phyloP scores from a whole-genome alignment of 2,113 vertebrate genomes.

The Macroglossus sobrinus region DNA sequence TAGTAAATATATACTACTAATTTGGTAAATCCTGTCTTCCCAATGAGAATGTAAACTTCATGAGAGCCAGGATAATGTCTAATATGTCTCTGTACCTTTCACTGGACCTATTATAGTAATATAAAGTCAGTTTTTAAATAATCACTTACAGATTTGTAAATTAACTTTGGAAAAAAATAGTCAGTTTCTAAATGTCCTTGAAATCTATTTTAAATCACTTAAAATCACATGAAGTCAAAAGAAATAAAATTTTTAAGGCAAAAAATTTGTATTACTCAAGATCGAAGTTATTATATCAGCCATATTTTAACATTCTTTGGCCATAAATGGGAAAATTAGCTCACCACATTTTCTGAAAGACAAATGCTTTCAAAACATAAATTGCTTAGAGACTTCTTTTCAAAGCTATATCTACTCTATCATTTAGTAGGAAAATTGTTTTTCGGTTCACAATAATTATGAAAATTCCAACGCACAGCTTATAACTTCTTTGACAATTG shows the following conservation, averaged over 20 bases:
- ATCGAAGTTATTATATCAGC: neutral
- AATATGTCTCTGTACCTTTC: neutral
- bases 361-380: neutral
- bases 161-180: neutral
- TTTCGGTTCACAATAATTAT: neutral
- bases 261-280: neutral
- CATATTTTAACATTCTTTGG: conserved; percentile 1
- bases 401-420: neutral
- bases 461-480: neutral
- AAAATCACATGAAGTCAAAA: neutral
- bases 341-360: neutral
- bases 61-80: neutral
- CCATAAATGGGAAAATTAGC: neutral
- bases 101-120: neutral
- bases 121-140: neutral
- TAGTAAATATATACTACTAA: neutral
- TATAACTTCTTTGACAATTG: conserved; percentile 18
- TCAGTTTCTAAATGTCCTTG: neutral
- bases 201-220: neutral
- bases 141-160: neutral
- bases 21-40: neutral
- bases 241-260: neutral
- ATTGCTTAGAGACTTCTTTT: neutral
- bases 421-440: neutral
- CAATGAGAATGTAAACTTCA: neutral